Base-by-base conservation (phyloP, 2,113 vertebrate genomes). In the Oreochromis tanganicae region DNA sequence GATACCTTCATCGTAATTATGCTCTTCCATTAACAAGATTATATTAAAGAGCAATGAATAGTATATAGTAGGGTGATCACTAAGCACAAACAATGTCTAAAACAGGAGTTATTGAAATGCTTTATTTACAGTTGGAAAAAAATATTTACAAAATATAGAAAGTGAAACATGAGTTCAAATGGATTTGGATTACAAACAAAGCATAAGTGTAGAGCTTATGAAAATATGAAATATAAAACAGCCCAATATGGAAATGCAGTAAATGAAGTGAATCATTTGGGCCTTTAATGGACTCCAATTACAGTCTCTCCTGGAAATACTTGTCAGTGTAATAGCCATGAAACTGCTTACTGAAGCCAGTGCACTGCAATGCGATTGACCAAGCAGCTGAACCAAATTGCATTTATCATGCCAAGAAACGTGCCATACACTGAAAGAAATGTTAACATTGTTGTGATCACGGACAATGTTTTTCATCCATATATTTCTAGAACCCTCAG, bases 51-150 rank as follows among this genome's bases (percentile, higher is more conserved):
- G 9, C 16, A 56, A 27, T 12, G 41, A 7, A 27, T 43, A 27
- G 21, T 13, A 27, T 27, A 46, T 9, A 82, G 10, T 32, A 48
- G 9, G 11, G 24, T 14, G 38, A 29, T 46, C 16, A 61, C 24
- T 57, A 11, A 32, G 16, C 38, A 46, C 41, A 29, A 59, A 56
- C 79, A 43, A 27, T 38, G 55, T 29, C 21, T 36, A 88, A 89
- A 56, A 71, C 14, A 24, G 9, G 71, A 81, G 84, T 87, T 29
- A 61, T n/a, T 83, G 32, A 87, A 85, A 84, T 13, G 32, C 41
- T 94, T 95, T 93, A 95, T 95, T 95, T 94, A 94, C 91, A 95
- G 46, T 61, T 79, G 38, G 29, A 73, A 85, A 87, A 88, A 87
- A 81, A 63, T 93, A 93, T 94, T 83, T 91, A 92, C 91, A 92